Evolutionary conservation across 2,888 invertebrate genomes (phyloP).

Genomic region (Sycophila texana): DNA sequence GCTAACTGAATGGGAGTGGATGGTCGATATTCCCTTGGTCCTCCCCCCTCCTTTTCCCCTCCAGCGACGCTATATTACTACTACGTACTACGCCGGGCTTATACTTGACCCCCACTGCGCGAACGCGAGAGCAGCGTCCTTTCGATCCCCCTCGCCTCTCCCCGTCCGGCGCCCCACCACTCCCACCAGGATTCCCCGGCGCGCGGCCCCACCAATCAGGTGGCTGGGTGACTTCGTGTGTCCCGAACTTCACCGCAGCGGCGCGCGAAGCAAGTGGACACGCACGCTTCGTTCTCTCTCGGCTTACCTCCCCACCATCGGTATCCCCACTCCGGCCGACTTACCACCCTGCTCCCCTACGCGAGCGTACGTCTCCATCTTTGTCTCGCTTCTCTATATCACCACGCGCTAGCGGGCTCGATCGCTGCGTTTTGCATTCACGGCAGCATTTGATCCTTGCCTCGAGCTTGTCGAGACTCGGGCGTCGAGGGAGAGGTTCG

Average conservation of each 20-base stretch:
- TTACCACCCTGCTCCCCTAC: too few species aligned
- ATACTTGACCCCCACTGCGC: not conserved
- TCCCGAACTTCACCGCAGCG: not conserved
- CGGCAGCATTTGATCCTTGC: constrained; percentile 36
- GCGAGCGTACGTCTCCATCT: not conserved
- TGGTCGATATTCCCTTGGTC: constrained; percentile 65
- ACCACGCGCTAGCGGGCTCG: not conserved
- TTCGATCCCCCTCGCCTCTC: not conserved
- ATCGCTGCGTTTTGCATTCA: constrained; percentile 21
- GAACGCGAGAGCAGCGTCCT: constrained; percentile 21
- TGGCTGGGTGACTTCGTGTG: not conserved
- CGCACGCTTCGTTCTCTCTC: not conserved
- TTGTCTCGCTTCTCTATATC: not conserved
- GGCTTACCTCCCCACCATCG: not conserved
- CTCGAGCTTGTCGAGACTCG: not conserved
- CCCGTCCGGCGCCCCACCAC: not conserved
- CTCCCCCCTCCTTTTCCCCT: constrained; percentile 45
- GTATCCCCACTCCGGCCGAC: too few species aligned
- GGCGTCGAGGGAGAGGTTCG: not conserved
- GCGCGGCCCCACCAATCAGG: not conserved
- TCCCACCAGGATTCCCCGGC: not conserved
- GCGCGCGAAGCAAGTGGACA: not conserved
- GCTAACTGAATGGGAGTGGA: constrained; percentile 66
- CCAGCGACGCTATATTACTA: constrained; percentile 28
- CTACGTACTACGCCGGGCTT: not conserved